A percentile compares a stretch with the other conserved stretches of the same genome.
Conservation (phyloP, 2,113 vertebrate species). For the Conger conger region DNA sequence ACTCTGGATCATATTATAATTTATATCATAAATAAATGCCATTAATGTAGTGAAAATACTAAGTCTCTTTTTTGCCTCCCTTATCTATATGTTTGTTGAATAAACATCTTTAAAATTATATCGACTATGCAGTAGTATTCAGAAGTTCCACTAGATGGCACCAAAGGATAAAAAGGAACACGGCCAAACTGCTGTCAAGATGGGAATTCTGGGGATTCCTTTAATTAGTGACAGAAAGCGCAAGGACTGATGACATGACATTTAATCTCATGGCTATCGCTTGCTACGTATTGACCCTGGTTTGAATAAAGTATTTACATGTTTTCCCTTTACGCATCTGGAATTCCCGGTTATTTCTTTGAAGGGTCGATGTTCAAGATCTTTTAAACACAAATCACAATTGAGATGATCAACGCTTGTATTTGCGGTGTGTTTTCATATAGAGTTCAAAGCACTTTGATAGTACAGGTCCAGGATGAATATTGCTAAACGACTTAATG, state of each 20-base stretch:
- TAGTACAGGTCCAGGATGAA: background rate
- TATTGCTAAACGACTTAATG: background rate
- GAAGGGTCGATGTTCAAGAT: background rate
- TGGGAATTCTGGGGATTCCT: background rate
- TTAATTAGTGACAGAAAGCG: background rate
- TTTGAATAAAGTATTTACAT: background rate
- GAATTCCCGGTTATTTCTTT: background rate
- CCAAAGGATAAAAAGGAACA: conserved; percentile 17
- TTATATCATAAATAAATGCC: background rate
- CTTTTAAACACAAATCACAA: background rate
- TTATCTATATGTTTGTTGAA: background rate
- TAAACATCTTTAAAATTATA: background rate
- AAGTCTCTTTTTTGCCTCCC: background rate
- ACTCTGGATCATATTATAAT: background rate
- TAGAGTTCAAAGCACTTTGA: background rate
- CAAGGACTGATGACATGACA: background rate
- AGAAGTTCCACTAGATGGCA: conserved; percentile 32
- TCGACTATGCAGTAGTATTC: background rate
- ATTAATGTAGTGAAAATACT: background rate
- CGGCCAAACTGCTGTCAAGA: background rate
- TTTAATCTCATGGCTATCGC: background rate
- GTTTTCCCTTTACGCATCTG: background rate
- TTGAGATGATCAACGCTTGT: background rate
- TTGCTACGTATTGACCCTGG: background rate
- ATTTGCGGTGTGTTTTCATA: background rate